Percentiles rank a stretch among this genome's conserved stretches.
These are phyloP conservation scores for Gonatopus flavifemur DNA, from an alignment of 1,140 invertebrate species.

Conservation along the genomic window DNA sequence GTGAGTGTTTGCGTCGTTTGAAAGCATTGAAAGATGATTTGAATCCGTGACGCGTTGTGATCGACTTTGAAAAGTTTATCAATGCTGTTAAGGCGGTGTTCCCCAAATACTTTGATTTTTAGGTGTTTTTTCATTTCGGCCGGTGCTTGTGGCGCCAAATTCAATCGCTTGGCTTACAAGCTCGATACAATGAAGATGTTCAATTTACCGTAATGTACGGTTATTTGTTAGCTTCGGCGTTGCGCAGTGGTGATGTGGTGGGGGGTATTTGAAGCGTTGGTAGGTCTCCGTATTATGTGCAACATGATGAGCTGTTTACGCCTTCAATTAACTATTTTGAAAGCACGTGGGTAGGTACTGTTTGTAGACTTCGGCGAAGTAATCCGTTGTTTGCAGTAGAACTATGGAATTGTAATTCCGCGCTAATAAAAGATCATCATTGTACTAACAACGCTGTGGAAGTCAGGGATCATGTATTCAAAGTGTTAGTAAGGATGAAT, in stretches of 20 bases:
- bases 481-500: no score
- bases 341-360: neutral
- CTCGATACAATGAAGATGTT: no score
- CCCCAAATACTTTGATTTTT: no score
- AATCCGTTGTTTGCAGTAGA: neutral
- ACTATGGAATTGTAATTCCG: neutral
- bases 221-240: neutral
- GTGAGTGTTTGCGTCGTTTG: no score
- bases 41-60: no score
- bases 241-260: neutral
- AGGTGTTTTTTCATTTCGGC: no score
- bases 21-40: no score
- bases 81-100: no score
- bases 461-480: neutral
- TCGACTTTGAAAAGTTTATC: no score
- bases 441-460: neutral
- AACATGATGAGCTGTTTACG: neutral
- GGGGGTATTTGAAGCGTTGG: neutral
- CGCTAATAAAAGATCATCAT: neutral
- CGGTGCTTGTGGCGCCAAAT: no score
- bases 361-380: neutral
- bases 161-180: no score
- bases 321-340: neutral
- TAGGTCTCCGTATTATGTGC: neutral
- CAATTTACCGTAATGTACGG: no score